Evolutionary conservation across 2,797 vertebrate genomes (phyloP).

Genomic region (Acrocephalus scirpaceus): DNA sequence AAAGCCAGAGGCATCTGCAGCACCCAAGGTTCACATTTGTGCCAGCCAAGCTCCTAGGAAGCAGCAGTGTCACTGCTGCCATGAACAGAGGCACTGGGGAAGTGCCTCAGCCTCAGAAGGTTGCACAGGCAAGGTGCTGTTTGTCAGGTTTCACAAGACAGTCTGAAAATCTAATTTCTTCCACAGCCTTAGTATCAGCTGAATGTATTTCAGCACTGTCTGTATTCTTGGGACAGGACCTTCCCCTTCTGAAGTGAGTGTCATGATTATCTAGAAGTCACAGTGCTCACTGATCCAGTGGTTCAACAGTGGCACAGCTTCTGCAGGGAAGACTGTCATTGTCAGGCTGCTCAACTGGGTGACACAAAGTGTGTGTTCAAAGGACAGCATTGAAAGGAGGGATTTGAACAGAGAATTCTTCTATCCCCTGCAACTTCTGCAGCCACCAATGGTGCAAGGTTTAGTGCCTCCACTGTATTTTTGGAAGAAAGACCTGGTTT

Average conservation of each 20-base stretch:
- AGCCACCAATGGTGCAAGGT: background rate
- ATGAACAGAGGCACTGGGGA: background rate
- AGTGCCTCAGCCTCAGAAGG: background rate
- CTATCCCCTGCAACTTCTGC: background rate
- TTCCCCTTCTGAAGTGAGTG: background rate
- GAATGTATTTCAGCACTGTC: background rate
- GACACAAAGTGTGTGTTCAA: background rate
- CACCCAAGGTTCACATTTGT: background rate
- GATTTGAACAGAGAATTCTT: background rate
- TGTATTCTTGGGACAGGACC: background rate
- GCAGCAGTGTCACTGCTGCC: background rate
- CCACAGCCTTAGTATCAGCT: background rate
- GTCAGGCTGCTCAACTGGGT: background rate
- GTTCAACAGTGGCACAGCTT: background rate
- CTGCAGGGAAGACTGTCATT: background rate
- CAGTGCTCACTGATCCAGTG: background rate
- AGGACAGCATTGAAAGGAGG: background rate
- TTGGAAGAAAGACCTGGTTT: background rate
- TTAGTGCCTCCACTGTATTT: background rate
- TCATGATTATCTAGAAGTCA: background rate
- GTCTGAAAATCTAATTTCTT: background rate
- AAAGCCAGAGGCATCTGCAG: background rate
- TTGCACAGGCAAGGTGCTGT: background rate
- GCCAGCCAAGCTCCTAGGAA: background rate
- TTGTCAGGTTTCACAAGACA: background rate